Conservation (phyloP, 2,888 invertebrate genomes). For the Diarsia mendica region DNA sequence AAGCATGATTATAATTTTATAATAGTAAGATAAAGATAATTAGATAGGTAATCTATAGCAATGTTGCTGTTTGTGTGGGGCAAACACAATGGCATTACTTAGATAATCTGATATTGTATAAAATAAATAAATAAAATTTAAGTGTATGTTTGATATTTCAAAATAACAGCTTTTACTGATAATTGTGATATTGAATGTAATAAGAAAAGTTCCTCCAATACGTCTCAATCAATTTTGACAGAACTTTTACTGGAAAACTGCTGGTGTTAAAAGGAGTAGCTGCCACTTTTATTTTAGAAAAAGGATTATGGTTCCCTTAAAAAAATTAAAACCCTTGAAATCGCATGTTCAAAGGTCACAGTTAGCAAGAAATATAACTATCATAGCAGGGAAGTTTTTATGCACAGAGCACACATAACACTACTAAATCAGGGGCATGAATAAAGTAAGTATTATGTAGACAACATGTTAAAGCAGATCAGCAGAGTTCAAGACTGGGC, state of each 20-base stretch:
- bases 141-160: no score
- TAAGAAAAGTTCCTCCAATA: no score
- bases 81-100: neutral
- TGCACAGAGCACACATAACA: neutral
- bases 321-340: no score
- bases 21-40: neutral
- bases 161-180: no score
- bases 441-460: neutral
- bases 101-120: neutral
- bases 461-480: neutral
- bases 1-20: slow-evolving; percentile 55
- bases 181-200: no score
- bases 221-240: no score
- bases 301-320: no score
- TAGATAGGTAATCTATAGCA: neutral
- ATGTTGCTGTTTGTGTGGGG: neutral
- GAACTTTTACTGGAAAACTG: no score
- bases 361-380: neutral
- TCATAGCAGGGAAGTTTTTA: neutral
- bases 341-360: no score
- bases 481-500: neutral
- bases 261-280: no score
- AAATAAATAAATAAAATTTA: no score
- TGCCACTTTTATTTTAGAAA: no score
- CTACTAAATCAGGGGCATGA: neutral